Base-by-base conservation (phyloP, 1,140 invertebrate genomes). In the Tetranychus cinnabarinus region DNA sequence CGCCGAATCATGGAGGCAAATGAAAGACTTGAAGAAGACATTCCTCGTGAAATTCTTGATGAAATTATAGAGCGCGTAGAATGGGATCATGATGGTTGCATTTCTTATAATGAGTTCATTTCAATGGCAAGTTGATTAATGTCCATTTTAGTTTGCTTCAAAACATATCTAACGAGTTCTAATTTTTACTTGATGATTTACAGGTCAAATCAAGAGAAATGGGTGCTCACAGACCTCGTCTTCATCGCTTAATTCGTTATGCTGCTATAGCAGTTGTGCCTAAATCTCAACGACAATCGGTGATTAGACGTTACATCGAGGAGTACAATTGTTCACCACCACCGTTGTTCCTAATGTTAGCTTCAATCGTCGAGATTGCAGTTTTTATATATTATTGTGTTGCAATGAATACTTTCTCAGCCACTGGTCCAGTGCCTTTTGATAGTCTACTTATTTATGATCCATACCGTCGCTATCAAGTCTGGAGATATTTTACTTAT, bases 401-500 rank as follows among this genome's bases (percentile, higher is more conserved):
- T 35, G 67, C 72, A 33, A 60, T 73, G 39, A 66, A 68, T 34
- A 69, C 70, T 34, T 65, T 66, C 8, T 66, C 68, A 57, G 63
- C 69, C 50, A 67, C 69, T 54, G 70, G 76, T 46, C 72, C 75
- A 36, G 84, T 85, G n/a, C 84, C 85, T 23, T 78, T 82, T 35
- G 82, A 83, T 2, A 72, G 69, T 54, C 70, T 73, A 6, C 82
- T 96, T 60, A 89, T 97, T 64, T 97, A 93, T 73, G 84, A 89
- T 75, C 92, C 92, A 0, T 77, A 81, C 64, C 81, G 83, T 67
- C 78, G 92, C 63, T 81, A 82, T 59, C 82, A 98, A 75, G 82
- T 81, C 15, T 65, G 73, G 73, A 78, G 93, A 66, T 97, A 83
- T 71, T 56, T 96, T 8, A 86, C 86, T 1, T 97, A 97, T 70